Evolutionary conservation across 2,113 vertebrate species (phyloP), one percentile per base, ranked within the genome.

Genomic region (Condylura cristata): DNA sequence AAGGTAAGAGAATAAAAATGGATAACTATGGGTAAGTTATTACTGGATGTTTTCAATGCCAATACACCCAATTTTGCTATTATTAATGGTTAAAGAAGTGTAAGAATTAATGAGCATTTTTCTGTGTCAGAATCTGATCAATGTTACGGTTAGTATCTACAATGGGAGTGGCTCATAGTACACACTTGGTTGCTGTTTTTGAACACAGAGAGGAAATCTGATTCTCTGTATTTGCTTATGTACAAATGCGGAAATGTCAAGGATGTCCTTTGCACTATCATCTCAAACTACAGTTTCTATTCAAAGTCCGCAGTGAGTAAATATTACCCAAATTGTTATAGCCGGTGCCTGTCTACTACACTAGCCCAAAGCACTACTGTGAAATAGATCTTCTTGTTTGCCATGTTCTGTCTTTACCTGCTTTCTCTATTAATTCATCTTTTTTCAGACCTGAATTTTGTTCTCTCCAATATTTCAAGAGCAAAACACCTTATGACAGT

Each of bases 231-330:
- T 82, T 78, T 72, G 44, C 44, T 63, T 65, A 48, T 41, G 26
- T 65, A 84, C n/a, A 83, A 41, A 87, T 7, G 28, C 63, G 76
- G 44, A 88, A 58, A 83, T 83, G 84, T 14, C 58, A 72, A 91
- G 6, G 44, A 79, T 46, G 37, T 53, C 53, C 46, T 80, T 20
- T 95, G 63, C 8, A 83, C 10, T 17, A 51, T 14, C n/a, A 46
- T 66, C n/a, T 84, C 65, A 89, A 91, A 76, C 91, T 53, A 39
- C 44, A 80, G 63, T 80, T 81, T 84, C 58, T 71, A 85, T 65
- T 89, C 91, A 65, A 53, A 86, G 92, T 56, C 22, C 32, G 51
- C 16, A 10, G 5, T n/a, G 66, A n/a, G 20, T 61, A 91, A 95
- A 87, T 70, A 75, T 37, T 53, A 89, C 20, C 88, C 34, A 75